Percentiles rank a stretch among this genome's conserved stretches.
phyloP scores from a whole-genome alignment of 2,888 invertebrate genomes.

The Caenorhabditis sp. region DNA sequence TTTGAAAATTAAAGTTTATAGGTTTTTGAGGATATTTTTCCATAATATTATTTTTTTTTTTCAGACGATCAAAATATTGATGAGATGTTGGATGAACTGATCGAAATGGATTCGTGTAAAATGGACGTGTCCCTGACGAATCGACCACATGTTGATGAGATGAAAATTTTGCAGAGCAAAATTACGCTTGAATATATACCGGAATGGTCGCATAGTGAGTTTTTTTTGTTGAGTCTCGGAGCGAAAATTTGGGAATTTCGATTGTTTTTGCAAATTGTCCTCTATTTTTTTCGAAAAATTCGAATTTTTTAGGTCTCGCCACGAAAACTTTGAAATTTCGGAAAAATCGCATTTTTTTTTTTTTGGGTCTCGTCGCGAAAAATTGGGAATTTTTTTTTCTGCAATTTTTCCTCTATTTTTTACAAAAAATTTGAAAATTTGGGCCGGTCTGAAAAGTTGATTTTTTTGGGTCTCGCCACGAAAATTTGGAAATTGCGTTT shows the following conservation, averaged over 20 bases:
- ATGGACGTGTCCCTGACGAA: conserved; percentile 16
- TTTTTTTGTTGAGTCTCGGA: background rate
- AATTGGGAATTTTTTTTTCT: too few relatives aligned
- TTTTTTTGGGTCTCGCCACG: background rate
- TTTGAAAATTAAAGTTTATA: too few relatives aligned
- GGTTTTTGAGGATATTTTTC: too few relatives aligned
- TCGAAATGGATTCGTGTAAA: conserved; percentile 32
- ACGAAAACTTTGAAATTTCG: too few relatives aligned
- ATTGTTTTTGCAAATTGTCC: background rate
- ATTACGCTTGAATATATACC: conserved; percentile 31
- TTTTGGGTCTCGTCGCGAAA: too few relatives aligned
- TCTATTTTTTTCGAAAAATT: background rate
- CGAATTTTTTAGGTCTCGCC: too few relatives aligned
- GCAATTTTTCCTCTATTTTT: too few relatives aligned
- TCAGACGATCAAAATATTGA: conserved; percentile 30
- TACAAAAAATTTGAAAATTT: too few relatives aligned
- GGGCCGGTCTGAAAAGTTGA: too few relatives aligned
- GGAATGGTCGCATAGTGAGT: conserved; percentile 34
- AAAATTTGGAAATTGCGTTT: background rate
- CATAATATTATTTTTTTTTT: too few relatives aligned
- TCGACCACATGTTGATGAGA: conserved; percentile 10
- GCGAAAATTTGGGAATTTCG: background rate
- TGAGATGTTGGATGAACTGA: conserved; percentile 32
- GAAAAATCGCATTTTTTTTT: too few relatives aligned
- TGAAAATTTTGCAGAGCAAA: conserved; percentile 33